Conservation (phyloP, 2,797 vertebrate species). For the Harpagifer antarcticus region DNA sequence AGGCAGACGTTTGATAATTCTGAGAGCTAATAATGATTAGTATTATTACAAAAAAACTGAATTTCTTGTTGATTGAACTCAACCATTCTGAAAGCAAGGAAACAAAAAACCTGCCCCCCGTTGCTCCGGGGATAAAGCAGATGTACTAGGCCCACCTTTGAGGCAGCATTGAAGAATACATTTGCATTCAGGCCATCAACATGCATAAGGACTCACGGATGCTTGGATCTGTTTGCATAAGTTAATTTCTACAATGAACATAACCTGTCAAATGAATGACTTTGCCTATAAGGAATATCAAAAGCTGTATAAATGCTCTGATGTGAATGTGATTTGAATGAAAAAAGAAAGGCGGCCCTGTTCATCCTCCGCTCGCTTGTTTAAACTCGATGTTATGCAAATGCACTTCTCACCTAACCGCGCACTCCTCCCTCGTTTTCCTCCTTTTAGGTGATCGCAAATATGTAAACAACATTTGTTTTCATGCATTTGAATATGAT, state of each 20-base stretch:
- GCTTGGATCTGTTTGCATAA: constrained; percentile 14
- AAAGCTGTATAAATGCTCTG: constrained; percentile 61
- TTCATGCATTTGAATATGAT: constrained; percentile 88
- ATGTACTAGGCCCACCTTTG: constrained; percentile 46
- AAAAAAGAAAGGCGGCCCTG: constrained; percentile 55
- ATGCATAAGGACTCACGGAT: constrained; percentile 11
- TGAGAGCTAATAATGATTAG: constrained; percentile 49
- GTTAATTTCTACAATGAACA: constrained; percentile 57
- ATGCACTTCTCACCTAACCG: constrained; percentile 76
- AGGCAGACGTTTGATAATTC: constrained; percentile 51
- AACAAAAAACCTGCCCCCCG: constrained; percentile 49
- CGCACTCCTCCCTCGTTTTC: constrained; percentile 69
- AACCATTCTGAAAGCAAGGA: constrained; percentile 47
- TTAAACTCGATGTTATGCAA: constrained; percentile 72
- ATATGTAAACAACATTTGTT: constrained; percentile 89
- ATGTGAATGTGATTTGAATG: constrained; percentile 60
- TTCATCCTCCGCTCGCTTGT: constrained; percentile 52
- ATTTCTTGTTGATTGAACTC: constrained; percentile 46
- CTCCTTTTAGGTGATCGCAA: constrained; percentile 82
- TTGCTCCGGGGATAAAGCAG: constrained; percentile 51
- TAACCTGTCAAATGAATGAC: constrained; percentile 60
- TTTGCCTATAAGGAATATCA: constrained; percentile 54
- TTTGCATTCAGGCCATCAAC: constrained; percentile 35
- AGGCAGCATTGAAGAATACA: constrained; percentile 27
- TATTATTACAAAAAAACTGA: constrained; percentile 41